Evolutionary conservation across 2,797 vertebrate genomes (phyloP).

Genomic region (Bucorvus abyssinicus): DNA sequence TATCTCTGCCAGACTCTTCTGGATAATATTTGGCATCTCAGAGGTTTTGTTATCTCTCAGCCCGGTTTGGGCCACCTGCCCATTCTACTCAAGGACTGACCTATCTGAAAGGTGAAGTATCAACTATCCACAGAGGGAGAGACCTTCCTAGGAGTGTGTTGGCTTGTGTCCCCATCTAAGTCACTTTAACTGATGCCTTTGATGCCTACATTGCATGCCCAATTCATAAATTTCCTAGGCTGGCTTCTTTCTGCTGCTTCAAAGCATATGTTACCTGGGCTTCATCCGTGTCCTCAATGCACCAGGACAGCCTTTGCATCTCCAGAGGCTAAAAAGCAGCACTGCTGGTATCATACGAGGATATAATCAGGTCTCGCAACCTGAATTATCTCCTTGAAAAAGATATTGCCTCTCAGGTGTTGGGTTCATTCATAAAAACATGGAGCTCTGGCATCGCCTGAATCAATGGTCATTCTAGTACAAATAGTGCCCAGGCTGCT

Average conservation of each 20-base stretch:
- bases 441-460: not conserved
- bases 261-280: not conserved
- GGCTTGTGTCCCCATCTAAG: not conserved
- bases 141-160: not conserved
- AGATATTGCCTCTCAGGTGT: not conserved
- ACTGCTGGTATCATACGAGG: not conserved
- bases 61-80: not conserved
- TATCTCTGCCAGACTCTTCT: not conserved
- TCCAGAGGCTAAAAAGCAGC: not conserved
- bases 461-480: not conserved
- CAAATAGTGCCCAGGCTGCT: not conserved
- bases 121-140: not conserved
- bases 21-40: not conserved
- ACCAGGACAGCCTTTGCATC: not conserved
- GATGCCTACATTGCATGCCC: not conserved
- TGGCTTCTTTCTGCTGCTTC: not conserved
- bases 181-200: not conserved
- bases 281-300: rapidly evolving
- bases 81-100: not conserved
- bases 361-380: not conserved
- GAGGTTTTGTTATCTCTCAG: not conserved
- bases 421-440: not conserved
- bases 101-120: not conserved
- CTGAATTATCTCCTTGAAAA: not conserved
- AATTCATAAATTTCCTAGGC: not conserved